Percentiles rank a stretch among this genome's conserved stretches.
phyloP scores from a whole-genome alignment of 2,797 vertebrate genomes.

The Amblyraja radiata region DNA sequence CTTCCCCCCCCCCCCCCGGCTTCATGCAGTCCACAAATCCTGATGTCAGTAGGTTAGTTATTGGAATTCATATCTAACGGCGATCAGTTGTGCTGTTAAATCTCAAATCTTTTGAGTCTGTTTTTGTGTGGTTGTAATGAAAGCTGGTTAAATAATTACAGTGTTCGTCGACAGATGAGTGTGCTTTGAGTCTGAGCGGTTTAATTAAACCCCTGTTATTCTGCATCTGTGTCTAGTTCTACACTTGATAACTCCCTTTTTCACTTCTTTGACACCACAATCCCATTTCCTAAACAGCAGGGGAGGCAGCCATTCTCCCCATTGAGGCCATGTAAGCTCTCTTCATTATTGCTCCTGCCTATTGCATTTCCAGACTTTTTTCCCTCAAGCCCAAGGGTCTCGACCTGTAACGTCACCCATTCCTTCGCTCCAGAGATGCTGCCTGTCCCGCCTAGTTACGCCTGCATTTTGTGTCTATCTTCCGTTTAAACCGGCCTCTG shows the following conservation, averaged over 20 bases:
- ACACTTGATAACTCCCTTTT: neutral
- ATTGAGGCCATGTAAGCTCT: too few relatives aligned
- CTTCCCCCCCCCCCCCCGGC: too few relatives aligned
- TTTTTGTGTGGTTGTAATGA: neutral
- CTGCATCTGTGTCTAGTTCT: neutral
- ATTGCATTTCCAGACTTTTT: neutral
- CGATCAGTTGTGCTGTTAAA: neutral
- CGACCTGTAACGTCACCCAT: too few relatives aligned
- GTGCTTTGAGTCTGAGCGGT: neutral
- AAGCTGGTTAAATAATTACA: conserved; percentile 30
- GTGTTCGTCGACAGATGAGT: neutral
- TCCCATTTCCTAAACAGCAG: too few relatives aligned
- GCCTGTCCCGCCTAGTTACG: too few relatives aligned
- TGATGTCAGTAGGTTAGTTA: neutral
- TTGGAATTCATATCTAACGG: neutral
- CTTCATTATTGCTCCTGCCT: too few relatives aligned
- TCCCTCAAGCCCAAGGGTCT: neutral
- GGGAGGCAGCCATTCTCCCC: too few relatives aligned
- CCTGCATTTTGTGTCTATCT: too few relatives aligned
- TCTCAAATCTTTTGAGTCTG: neutral
- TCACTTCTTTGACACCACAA: neutral
- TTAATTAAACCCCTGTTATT: conserved; percentile 28
- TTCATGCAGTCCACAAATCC: neutral
- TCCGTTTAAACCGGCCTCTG: too few relatives aligned
- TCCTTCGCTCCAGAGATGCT: too few relatives aligned